These are phyloP conservation scores for Neelides folsomi DNA, from an alignment of 2,888 invertebrate genomes.

Conservation along the genomic window DNA sequence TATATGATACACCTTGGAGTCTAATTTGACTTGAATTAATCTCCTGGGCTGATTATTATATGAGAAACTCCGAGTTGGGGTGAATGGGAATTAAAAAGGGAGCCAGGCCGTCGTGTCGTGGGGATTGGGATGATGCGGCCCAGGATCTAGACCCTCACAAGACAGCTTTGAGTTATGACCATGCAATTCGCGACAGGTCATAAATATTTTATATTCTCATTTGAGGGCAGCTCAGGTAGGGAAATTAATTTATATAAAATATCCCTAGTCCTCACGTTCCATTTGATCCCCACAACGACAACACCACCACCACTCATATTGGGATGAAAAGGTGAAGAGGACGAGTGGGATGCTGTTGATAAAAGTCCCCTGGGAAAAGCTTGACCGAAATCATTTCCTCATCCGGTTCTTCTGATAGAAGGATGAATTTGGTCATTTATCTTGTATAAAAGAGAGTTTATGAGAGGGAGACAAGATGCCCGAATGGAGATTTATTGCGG, in stretches of 20 bases:
- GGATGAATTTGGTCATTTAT: constrained; percentile 6
- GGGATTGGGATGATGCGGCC: no score
- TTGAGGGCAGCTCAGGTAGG: not conserved
- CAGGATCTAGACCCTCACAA: no score
- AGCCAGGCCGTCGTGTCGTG: no score
- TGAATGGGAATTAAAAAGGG: no score
- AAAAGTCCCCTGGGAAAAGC: no score
- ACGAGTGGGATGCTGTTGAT: not conserved
- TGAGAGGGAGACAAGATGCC: constrained; percentile 10
- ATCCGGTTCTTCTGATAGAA: no score
- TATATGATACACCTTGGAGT: no score
- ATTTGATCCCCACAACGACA: not conserved
- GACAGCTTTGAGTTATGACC: constrained; percentile 15
- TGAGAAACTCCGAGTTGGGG: no score
- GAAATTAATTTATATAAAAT: not conserved
- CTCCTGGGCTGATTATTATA: no score
- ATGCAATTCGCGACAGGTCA: constrained; percentile 24
- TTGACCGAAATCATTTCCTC: no score
- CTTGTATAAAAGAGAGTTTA: constrained; percentile 8
- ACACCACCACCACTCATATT: not conserved
- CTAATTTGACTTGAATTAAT: no score
- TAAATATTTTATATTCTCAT: constrained; percentile 18
- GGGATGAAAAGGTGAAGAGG: not conserved
- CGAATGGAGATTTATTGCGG: constrained; percentile 19
- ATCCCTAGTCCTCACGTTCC: not conserved